These are phyloP conservation scores for Lottia gigantea DNA, from an alignment of 2,888 invertebrate species.

Conservation along the genomic window DNA sequence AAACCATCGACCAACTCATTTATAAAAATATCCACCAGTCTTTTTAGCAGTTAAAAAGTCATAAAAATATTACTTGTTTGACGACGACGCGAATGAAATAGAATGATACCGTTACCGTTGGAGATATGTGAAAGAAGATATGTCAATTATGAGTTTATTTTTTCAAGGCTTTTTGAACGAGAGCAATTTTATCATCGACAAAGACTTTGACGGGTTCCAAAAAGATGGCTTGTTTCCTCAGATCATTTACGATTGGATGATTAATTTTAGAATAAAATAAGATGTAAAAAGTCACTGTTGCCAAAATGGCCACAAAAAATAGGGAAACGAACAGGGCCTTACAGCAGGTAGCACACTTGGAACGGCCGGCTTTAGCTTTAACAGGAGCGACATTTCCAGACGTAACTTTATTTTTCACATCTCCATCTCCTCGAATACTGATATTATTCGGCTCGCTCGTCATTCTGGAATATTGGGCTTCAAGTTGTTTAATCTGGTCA, in stretches of 20 bases:
- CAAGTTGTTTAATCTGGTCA: conserved; percentile 55
- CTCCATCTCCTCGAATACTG: conserved; percentile 9
- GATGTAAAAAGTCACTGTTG: conserved; percentile 39
- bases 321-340: conserved; percentile 42
- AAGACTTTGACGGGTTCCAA: conserved; percentile 52
- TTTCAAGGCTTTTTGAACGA: conserved; percentile 10
- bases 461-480: conserved; percentile 46
- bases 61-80: too few relatives aligned
- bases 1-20: too few relatives aligned
- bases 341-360: conserved; percentile 33
- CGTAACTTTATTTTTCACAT: conserved; percentile 19
- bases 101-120: too few relatives aligned
- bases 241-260: conserved; percentile 46
- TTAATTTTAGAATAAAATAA: conserved; percentile 52
- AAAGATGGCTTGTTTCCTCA: conserved; percentile 47
- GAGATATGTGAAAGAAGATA: too few relatives aligned
- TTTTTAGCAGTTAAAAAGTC: too few relatives aligned
- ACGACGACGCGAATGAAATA: too few relatives aligned
- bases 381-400: conserved; percentile 20
- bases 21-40: too few relatives aligned
- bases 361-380: conserved; percentile 6
- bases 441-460: conserved; percentile 42
- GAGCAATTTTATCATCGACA: conserved; percentile 35
- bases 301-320: conserved; percentile 45
- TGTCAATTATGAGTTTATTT: not conserved